A percentile compares a stretch with the other conserved stretches of the same genome.
Evolutionary conservation across 2,797 vertebrate species (phyloP).

Genomic region (Urosaurus nigricauda): DNA sequence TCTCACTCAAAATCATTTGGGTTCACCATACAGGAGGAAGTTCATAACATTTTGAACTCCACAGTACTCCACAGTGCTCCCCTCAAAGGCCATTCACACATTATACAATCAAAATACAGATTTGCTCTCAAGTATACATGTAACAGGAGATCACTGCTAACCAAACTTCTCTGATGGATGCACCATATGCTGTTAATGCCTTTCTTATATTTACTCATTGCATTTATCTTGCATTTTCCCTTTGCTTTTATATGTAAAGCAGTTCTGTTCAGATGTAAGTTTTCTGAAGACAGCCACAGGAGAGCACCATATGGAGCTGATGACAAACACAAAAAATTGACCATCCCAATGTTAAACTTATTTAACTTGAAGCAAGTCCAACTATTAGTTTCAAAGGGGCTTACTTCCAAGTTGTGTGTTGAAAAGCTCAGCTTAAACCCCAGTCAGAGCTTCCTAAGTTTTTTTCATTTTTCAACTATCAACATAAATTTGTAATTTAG

Average conservation of each 20-base stretch:
- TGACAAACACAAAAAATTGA: neutral
- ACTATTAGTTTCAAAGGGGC: constrained; percentile 12
- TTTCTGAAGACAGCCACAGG: neutral
- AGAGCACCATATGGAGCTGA: neutral
- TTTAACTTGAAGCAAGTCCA: constrained; percentile 29
- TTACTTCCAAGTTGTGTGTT: constrained; percentile 7
- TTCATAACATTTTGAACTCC: neutral
- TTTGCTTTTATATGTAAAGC: neutral
- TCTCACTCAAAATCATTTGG: constrained; percentile 4
- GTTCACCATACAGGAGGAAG: neutral
- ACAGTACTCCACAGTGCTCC: neutral
- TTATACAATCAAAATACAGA: neutral
- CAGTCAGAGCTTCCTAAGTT: constrained; percentile 14
- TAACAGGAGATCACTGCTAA: neutral
- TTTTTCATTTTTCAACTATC: constrained; percentile 70
- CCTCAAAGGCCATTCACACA: neutral
- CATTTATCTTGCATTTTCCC: neutral
- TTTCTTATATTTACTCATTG: neutral
- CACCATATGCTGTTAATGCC: neutral
- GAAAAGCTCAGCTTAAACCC: neutral
- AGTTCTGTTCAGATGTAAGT: neutral
- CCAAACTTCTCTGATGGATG: neutral
- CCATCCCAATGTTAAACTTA: neutral
- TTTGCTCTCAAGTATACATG: neutral
- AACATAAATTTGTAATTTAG: constrained; percentile 66